Base-by-base conservation (phyloP, 2,113 vertebrate species). In the Oncorhynchus gorbuscha region DNA sequence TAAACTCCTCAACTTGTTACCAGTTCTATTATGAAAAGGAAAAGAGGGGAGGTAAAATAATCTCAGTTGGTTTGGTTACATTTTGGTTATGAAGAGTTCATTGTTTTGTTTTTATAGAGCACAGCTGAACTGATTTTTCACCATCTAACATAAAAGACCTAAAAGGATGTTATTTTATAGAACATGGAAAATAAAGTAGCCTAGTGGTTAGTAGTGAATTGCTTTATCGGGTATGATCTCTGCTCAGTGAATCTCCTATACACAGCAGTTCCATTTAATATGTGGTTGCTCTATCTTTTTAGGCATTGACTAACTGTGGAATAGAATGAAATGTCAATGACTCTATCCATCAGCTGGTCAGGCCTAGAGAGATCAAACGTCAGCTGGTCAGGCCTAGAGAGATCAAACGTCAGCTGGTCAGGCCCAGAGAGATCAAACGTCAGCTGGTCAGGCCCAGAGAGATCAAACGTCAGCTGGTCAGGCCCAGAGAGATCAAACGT, bases 91-190 rank as follows among this genome's bases (percentile, higher is more conserved):
- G 87, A 81, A 77, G 71, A 64, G 66, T 81, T 81, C 75, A 65
- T 89, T 85, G 84, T 85, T 87, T 85, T 73, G 64, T 82, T 76
- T 84, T 71, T 81, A 68, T 55, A 66, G 81, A 82, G 79, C 13
- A 9, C 73, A 76, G 72, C 76, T 84, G 65, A 79, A 45, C 48
- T 76, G 76, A 80, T 81, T 77, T 76, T 67, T 86, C 66, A 69
- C 73, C 32, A 32, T 20, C 67, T 71, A 76, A 28, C 61, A 76
- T 75, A 30, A 67, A 67, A 67, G 9, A 32, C 67, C 30, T 69
- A 16, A 20, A 71, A 71, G 18, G 30, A 35, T 18, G 30, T 16
- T 55, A 69, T 45, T 69, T 32, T 16, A 16, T 66, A 16, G 12
- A 30, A 14, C n/a, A 67, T 32, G 4, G 9, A 69, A 39, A 69